Conservation (phyloP, 2,888 invertebrate genomes). For the Synergus itoensis region DNA sequence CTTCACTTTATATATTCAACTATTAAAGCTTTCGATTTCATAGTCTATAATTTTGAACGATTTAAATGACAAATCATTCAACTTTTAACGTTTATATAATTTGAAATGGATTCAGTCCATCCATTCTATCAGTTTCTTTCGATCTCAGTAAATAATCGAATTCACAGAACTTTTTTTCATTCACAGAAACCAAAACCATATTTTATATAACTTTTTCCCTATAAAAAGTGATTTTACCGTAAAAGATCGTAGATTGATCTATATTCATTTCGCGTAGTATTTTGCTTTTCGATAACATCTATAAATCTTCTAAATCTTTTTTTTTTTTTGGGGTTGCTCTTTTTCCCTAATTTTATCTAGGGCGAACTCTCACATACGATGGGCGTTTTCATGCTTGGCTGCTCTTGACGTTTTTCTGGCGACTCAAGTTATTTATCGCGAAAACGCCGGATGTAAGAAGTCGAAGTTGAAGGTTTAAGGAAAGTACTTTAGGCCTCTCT, state of each 20-base stretch:
- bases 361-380: conserved; percentile 12
- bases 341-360: conserved; percentile 1
- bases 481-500: conserved; percentile 25
- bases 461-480: conserved; percentile 6
- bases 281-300: conserved; percentile 21
- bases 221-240: not conserved
- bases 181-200: not conserved
- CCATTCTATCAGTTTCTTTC: not conserved
- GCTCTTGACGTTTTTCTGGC: conserved; percentile 45
- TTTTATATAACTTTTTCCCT: not conserved
- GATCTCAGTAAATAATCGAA: not conserved
- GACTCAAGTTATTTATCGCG: conserved; percentile 43
- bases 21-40: too few species aligned
- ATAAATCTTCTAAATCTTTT: not conserved
- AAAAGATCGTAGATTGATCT: not conserved
- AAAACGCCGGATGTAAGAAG: conserved; percentile 29
- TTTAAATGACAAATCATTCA: too few species aligned
- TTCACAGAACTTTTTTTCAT: not conserved
- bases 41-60: too few species aligned
- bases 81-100: too few species aligned
- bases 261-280: not conserved
- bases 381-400: conserved; percentile 41
- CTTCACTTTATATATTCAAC: not conserved
- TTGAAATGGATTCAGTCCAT: not conserved
- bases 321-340: not conserved